A percentile compares a stretch with the other conserved stretches of the same genome.
Conservation (phyloP, 2,888 invertebrate species). For the Hirtodrosophila duncani region DNA sequence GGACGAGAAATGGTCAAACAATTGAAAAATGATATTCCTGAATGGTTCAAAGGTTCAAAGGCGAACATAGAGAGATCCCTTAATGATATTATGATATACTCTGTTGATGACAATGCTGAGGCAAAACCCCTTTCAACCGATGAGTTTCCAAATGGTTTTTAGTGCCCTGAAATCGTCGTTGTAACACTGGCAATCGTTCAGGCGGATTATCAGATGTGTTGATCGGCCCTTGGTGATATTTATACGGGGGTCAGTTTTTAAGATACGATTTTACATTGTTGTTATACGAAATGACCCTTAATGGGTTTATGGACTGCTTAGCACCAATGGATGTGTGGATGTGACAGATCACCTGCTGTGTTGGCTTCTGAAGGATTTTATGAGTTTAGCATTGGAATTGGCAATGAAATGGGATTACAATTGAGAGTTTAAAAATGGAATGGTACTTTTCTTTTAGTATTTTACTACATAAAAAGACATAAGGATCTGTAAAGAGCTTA, state of each 20-base stretch:
- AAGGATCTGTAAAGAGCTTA: too few species aligned
- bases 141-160: conserved; percentile 31
- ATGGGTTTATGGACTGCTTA: conserved; percentile 16
- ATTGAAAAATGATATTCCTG: conserved; percentile 64
- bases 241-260: conserved; percentile 4
- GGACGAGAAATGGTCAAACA: conserved; percentile 51
- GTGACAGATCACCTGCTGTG: background rate
- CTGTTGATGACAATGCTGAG: conserved; percentile 10
- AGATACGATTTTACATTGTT: conserved; percentile 8
- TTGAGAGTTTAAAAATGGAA: too few species aligned
- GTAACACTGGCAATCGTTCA: conserved; percentile 14
- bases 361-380: too few species aligned
- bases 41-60: conserved; percentile 24
- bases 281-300: conserved; percentile 10
- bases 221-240: conserved; percentile 26
- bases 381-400: too few species aligned
- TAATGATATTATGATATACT: conserved; percentile 20
- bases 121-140: conserved; percentile 52
- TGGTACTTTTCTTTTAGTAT: too few species aligned
- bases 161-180: conserved; percentile 5
- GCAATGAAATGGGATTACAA: too few species aligned
- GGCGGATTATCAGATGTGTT: conserved; percentile 52
- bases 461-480: too few species aligned
- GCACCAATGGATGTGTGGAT: too few species aligned
- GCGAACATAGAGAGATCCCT: conserved; percentile 2